A percentile compares a stretch with the other conserved stretches of the same genome.
These are phyloP conservation scores for Dasypogon diadema DNA, from an alignment of 2,888 invertebrate species.

Conservation along the genomic window DNA sequence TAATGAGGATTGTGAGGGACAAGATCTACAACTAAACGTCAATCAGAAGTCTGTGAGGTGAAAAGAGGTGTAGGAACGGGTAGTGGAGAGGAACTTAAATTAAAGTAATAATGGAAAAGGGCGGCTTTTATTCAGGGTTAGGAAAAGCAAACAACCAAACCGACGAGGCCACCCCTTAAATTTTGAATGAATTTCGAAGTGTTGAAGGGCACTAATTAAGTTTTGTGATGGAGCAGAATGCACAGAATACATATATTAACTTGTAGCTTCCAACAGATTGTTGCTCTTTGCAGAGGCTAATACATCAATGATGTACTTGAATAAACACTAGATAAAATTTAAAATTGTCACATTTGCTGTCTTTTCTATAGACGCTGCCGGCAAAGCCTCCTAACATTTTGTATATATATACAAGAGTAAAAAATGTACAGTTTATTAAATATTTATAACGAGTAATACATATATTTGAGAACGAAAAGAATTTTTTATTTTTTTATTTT, in stretches of 20 bases:
- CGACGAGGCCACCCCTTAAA: not conserved
- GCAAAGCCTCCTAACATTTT: too few species aligned
- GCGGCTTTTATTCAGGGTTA: conserved; percentile 27
- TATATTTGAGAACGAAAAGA: too few species aligned
- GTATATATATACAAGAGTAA: too few species aligned
- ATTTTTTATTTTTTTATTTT: too few species aligned
- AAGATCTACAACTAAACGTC: conserved; percentile 37
- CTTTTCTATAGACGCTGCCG: too few species aligned
- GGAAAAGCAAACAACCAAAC: conserved; percentile 2
- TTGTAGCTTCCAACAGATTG: not conserved
- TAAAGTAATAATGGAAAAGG: conserved; percentile 51
- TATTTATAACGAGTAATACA: too few species aligned
- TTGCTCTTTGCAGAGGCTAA: conserved; percentile 23
- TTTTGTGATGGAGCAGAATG: conserved; percentile 19
- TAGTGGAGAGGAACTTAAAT: conserved; percentile 20
- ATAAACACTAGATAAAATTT: not conserved
- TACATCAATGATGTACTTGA: not conserved
- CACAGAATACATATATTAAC: conserved; percentile 25
- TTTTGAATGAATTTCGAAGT: not conserved
- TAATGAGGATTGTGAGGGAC: conserved; percentile 42
- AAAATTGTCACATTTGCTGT: not conserved
- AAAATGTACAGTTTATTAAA: too few species aligned
- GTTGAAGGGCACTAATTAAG: conserved; percentile 45
- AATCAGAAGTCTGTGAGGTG: conserved; percentile 12
- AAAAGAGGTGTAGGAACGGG: too few species aligned